These are phyloP conservation scores for Arrhopalites spinosus DNA, from an alignment of 2,888 invertebrate genomes.

Conservation along the genomic window DNA sequence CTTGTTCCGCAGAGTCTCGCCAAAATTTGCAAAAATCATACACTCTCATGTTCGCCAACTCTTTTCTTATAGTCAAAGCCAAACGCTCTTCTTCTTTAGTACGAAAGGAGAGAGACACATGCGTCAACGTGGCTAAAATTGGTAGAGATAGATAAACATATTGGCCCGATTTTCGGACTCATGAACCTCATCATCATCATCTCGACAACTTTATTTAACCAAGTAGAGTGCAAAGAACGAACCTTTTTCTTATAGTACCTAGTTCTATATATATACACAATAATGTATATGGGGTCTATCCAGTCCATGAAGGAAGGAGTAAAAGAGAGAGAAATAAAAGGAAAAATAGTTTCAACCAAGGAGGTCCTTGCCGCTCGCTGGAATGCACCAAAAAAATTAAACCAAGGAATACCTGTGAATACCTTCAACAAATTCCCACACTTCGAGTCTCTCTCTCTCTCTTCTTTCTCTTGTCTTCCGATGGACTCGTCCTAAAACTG, in stretches of 20 bases:
- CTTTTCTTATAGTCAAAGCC: not conserved
- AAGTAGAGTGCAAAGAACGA: too few relatives aligned
- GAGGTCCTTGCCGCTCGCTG: constrained; percentile 18
- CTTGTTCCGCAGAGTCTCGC: not conserved
- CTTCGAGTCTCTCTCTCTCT: not conserved
- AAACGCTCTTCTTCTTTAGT: not conserved
- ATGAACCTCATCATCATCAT: too few relatives aligned
- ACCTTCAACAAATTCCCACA: constrained; percentile 7
- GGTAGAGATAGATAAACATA: not conserved
- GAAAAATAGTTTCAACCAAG: constrained; percentile 30
- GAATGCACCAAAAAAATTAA: too few relatives aligned
- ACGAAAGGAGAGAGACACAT: not conserved
- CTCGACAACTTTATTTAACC: too few relatives aligned
- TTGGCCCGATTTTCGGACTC: constrained; percentile 1
- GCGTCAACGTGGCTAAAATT: not conserved
- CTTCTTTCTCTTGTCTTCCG: too few relatives aligned
- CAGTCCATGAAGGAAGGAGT: not conserved
- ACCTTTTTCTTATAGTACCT: too few relatives aligned
- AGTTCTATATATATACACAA: not conserved
- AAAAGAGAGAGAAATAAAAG: constrained; percentile 10
- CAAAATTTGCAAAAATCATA: constrained; percentile 4
- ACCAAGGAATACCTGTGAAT: not conserved
- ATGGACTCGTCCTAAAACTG: too few relatives aligned
- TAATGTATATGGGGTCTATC: not conserved
- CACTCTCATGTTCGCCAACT: not conserved